phyloP scores from a whole-genome alignment of 2,888 invertebrate species.

The Amiota minor region DNA sequence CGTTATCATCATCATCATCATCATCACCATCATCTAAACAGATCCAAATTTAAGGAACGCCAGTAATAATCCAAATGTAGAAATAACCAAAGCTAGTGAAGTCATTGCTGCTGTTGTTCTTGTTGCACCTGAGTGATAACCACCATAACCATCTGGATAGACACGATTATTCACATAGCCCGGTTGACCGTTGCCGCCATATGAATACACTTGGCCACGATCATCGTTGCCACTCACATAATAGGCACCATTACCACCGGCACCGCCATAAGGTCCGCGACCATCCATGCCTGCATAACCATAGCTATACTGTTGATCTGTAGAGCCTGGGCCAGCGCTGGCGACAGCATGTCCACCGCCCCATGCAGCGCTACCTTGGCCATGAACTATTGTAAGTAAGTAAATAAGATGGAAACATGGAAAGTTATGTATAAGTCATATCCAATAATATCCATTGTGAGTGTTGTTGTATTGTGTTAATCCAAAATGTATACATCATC shows the following conservation, averaged over 20 bases:
- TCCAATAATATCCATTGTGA: background rate
- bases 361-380: slow-evolving; percentile 49
- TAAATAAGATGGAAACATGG: background rate
- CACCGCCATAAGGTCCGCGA: slow-evolving; percentile 55
- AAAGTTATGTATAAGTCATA: background rate
- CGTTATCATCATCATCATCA: too few relatives aligned
- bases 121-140: slow-evolving; percentile 28
- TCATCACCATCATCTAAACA: too few relatives aligned
- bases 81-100: background rate
- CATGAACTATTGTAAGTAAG: slow-evolving; percentile 22
- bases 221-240: slow-evolving; percentile 60
- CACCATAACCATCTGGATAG: slow-evolving; percentile 31
- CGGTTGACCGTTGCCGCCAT: slow-evolving; percentile 43
- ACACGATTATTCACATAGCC: slow-evolving; percentile 45
- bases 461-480: background rate
- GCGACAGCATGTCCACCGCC: slow-evolving; percentile 41
- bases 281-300: slow-evolving; percentile 56
- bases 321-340: slow-evolving; percentile 48
- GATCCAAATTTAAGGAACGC: too few relatives aligned
- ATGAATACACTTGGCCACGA: slow-evolving; percentile 58
- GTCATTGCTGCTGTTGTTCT: background rate
- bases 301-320: slow-evolving; percentile 56
- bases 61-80: background rate
- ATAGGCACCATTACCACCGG: slow-evolving; percentile 57
- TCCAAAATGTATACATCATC: background rate